Percentiles rank a stretch among this genome's conserved stretches.
phyloP scores from a whole-genome alignment of 1,140 invertebrate species.

The Drosophila sucinea region DNA sequence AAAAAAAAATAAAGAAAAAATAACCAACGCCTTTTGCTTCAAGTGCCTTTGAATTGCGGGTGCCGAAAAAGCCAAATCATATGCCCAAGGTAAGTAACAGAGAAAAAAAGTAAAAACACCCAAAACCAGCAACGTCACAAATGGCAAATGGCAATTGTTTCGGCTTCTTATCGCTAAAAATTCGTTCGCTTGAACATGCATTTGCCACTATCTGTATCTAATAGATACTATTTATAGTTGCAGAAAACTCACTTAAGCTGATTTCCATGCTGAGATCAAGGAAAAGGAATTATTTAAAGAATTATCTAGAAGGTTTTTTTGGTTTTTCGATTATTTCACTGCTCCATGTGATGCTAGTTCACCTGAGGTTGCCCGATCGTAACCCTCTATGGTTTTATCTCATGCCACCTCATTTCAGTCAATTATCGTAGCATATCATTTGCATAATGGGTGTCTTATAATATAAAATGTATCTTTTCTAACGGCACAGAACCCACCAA shows the following conservation, averaged over 20 bases:
- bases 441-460: conserved; percentile 64
- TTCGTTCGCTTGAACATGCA: conserved; percentile 54
- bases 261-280: neutral
- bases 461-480: conserved; percentile 52
- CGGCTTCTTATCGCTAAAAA: conserved; percentile 31
- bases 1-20: too few relatives aligned
- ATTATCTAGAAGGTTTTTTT: too few relatives aligned
- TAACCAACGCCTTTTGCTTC: conserved; percentile 26
- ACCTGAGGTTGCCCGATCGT: conserved; percentile 30
- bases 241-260: neutral
- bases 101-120: conserved; percentile 20
- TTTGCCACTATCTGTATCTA: conserved; percentile 41
- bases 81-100: conserved; percentile 40
- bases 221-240: conserved; percentile 7
- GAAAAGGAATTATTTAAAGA: neutral
- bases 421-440: conserved; percentile 73
- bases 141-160: conserved; percentile 38
- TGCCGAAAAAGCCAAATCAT: conserved; percentile 34
- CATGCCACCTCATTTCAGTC: conserved; percentile 60
- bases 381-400: conserved; percentile 36
- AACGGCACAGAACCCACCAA: conserved; percentile 37
- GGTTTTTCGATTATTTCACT: too few relatives aligned
- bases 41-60: conserved; percentile 44
- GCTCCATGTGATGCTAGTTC: neutral
- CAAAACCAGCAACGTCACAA: conserved; percentile 55